A percentile compares a stretch with the other conserved stretches of the same genome.
phyloP scores from a whole-genome alignment of 2,113 vertebrate species.

The Solea solea region DNA sequence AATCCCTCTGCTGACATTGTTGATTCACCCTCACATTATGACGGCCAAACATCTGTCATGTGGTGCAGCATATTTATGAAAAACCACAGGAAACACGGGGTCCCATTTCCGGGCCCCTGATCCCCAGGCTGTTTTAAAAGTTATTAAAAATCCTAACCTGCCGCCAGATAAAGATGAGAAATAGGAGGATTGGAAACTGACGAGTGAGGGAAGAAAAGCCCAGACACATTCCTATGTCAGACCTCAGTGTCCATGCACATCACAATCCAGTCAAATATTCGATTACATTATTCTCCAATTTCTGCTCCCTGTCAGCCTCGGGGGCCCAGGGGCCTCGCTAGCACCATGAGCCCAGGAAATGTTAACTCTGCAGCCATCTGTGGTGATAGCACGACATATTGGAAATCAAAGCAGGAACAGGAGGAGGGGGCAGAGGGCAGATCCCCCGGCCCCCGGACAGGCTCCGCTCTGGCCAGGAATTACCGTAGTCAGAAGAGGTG shows the following conservation, averaged over 20 bases:
- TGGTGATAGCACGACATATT: slow-evolving; percentile 86
- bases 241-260: slow-evolving; percentile 66
- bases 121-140: slow-evolving; percentile 38
- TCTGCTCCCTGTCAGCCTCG: slow-evolving; percentile 75
- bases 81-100: slow-evolving; percentile 21
- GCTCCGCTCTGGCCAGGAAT: slow-evolving; percentile 63
- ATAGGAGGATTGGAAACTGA: background rate
- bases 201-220: slow-evolving; percentile 12
- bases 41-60: slow-evolving; percentile 48
- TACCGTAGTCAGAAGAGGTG: slow-evolving; percentile 18
- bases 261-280: slow-evolving; percentile 83
- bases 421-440: slow-evolving; percentile 78
- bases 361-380: slow-evolving; percentile 88
- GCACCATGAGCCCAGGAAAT: slow-evolving; percentile 80
- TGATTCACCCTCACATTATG: slow-evolving; percentile 34
- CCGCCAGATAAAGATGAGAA: slow-evolving; percentile 33
- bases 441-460: slow-evolving; percentile 62
- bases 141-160: slow-evolving; percentile 56
- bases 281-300: slow-evolving; percentile 91
- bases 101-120: slow-evolving; percentile 28
- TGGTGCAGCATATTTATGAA: slow-evolving; percentile 54
- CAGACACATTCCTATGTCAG: slow-evolving; percentile 58
- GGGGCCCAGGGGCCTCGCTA: slow-evolving; percentile 78
- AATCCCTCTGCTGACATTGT: slow-evolving; percentile 33
- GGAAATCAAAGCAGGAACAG: slow-evolving; percentile 84